Evolutionary conservation across 64 coral and sea anemone species (phyloP).

Genomic region (Hydrozoanthus tunicans): DNA sequence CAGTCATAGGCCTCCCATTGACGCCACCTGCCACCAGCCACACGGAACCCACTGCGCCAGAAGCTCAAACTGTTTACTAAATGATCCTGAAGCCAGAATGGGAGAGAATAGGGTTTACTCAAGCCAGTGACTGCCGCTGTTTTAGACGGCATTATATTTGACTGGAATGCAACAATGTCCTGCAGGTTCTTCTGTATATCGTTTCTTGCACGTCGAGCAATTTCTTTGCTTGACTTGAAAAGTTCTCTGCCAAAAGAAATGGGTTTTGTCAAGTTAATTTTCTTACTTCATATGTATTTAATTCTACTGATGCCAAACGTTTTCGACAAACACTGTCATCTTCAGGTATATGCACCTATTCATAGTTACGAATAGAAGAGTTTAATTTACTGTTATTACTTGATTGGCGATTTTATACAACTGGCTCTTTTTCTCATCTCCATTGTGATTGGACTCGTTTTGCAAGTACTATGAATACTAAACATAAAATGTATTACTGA

Average conservation of each 20-base stretch:
- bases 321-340: no score
- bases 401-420: no score
- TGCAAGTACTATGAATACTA: no score
- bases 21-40: conserved; percentile 87
- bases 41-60: conserved; percentile 92
- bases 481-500: no score
- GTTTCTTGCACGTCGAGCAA: conserved; percentile 64
- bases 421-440: no score
- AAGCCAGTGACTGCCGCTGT: not conserved
- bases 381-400: no score
- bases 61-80: conserved; percentile 89
- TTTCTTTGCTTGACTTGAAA: conserved; percentile 79
- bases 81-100: conserved; percentile 84
- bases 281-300: no score
- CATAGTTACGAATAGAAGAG: no score
- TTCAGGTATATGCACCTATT: no score
- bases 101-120: conserved; percentile 46
- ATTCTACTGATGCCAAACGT: no score
- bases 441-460: no score
- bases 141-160: conserved; percentile 68
- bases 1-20: conserved; percentile 96
- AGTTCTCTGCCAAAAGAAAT: conserved; percentile 51
- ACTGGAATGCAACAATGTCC: conserved; percentile 68
- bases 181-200: conserved; percentile 56
- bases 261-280: no score